phyloP scores from a whole-genome alignment of 2,888 invertebrate genomes.

The Brachyptera putata region DNA sequence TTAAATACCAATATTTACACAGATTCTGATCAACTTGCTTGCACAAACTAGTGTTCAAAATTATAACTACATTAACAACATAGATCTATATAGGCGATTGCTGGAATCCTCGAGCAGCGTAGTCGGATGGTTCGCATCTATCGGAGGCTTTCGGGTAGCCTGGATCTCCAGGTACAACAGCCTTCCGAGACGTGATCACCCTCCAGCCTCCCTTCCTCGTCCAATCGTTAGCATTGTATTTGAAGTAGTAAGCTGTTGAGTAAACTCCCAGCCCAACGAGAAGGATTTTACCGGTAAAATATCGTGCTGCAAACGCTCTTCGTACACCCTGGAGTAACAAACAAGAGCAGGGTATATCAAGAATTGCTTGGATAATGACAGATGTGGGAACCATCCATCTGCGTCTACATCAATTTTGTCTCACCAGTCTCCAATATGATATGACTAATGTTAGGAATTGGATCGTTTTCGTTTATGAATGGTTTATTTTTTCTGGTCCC shows the following conservation, averaged over 20 bases:
- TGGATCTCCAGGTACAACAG: conserved; percentile 63
- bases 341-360: neutral
- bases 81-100: conserved; percentile 50
- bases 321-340: conserved; percentile 53
- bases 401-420: no score
- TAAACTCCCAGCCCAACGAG: conserved; percentile 53
- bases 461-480: no score
- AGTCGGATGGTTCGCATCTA: conserved; percentile 57
- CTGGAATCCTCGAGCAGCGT: conserved; percentile 69
- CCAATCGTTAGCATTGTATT: conserved; percentile 80
- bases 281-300: conserved; percentile 58
- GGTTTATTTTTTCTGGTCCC: no score
- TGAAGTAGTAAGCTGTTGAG: conserved; percentile 66
- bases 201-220: conserved; percentile 70
- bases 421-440: no score
- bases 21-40: neutral
- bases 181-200: conserved; percentile 52
- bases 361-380: neutral
- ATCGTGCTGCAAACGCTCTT: conserved; percentile 55
- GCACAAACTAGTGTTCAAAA: neutral
- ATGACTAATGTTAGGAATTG: neutral
- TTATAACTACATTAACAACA: conserved; percentile 18
- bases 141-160: conserved; percentile 61
- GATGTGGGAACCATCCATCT: no score
- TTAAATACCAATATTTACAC: neutral